Evolutionary conservation across 2,113 vertebrate genomes (phyloP).

Genomic region (Chlamydotis undulata): DNA sequence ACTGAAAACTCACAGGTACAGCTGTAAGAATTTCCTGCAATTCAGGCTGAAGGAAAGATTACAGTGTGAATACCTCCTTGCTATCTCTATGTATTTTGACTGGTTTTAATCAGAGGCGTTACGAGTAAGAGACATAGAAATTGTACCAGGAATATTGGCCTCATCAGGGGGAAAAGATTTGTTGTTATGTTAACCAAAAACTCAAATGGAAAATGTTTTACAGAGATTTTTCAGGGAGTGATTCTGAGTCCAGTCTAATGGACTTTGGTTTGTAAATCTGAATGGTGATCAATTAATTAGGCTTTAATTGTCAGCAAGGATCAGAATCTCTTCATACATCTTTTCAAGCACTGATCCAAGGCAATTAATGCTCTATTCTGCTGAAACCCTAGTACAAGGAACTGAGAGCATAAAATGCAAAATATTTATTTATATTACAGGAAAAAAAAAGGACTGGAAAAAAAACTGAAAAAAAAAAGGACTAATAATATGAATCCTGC

Average conservation of each 20-base stretch:
- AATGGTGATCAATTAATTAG: not conserved
- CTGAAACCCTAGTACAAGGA: not conserved
- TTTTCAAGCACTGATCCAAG: not conserved
- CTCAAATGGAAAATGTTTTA: not conserved
- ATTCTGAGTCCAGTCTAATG: not conserved
- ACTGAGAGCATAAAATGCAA: not conserved
- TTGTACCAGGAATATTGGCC: not conserved
- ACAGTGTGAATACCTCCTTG: accelerated
- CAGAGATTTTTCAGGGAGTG: not conserved
- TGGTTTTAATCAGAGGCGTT: not conserved
- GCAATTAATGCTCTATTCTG: not conserved
- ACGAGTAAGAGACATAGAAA: not conserved
- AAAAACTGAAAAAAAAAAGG: not conserved
- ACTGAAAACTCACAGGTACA: not conserved
- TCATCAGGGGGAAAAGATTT: not conserved
- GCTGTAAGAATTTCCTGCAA: not conserved
- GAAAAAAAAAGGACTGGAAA: not conserved
- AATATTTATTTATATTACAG: not conserved
- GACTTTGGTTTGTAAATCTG: not conserved
- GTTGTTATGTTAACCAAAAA: not conserved
- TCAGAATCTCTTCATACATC: not conserved
- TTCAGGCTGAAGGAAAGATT: not conserved
- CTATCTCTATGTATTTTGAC: not conserved
- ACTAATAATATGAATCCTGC: not conserved
- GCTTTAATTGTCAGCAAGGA: not conserved